Base-by-base conservation (phyloP, 2,113 vertebrate species). In the Campylomormyrus tamandua region DNA sequence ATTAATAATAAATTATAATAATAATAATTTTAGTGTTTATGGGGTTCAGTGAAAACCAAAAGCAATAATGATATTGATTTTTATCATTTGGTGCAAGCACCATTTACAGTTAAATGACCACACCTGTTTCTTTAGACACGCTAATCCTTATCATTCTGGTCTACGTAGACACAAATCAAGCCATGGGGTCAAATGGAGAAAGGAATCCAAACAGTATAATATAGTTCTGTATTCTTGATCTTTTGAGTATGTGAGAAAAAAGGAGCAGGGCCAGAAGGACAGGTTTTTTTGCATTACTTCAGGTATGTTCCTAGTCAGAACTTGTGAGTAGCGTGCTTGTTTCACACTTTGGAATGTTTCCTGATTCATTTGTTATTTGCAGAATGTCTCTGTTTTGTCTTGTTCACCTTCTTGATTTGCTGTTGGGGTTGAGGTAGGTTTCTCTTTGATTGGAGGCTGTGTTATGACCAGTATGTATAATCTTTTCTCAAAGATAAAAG, bases 81-180 rank as follows among this genome's bases (percentile, higher is more conserved):
- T 49, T 46, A 80, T 24, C 21, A 56, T 80, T 31, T 31, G 53
- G 19, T 39, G 8, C 49, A 45, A 89, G 70, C 49, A 39, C 27
- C 17, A 5, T 35, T 45, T 17, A 80, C 50, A 35, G 21, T 39
- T 27, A 42, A 19, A 35, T 45, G 10, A 46, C 52, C 45, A 21
- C 58, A 52, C 27, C 56, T 31, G 42, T 85, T 50, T 27, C 49
- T 89, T 90, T 90, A 27, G 90, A 70, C 83, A 19, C 45, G 58
- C 88, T 89, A 92, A 93, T 92, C 88, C 92, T 92, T 92, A 93
- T 93, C 90, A 74, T 62, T 11, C 49, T 62, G 83, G 90, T 86
- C 89, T 90, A 42, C 88, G 87, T 42, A 50, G 88, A 88, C 77
- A 85, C n/a, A 91, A 89, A 86, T 90, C 85, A 90, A 88, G n/a